A percentile compares a stretch with the other conserved stretches of the same genome.
Conservation (phyloP, 2,888 invertebrate genomes). For the Sphaerophoria rueppellii region DNA sequence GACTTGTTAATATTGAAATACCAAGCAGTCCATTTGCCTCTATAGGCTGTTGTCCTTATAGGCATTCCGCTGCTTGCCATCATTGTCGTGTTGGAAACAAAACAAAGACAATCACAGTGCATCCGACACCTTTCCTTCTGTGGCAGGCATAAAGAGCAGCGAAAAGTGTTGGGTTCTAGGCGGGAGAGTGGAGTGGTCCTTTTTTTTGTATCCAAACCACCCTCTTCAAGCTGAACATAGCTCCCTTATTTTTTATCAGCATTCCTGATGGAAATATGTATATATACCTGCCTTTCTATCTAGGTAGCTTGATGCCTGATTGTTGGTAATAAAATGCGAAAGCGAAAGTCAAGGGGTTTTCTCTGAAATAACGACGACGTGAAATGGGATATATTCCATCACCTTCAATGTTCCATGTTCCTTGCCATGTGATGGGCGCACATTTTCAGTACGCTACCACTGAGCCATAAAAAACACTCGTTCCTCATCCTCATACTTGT, state of each 20-base stretch:
- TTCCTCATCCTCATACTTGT: constrained; percentile 14
- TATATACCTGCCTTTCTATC: not conserved
- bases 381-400: constrained; percentile 25
- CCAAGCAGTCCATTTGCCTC: constrained; percentile 25
- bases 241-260: constrained; percentile 18
- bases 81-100: constrained; percentile 12
- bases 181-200: constrained; percentile 42
- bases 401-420: constrained; percentile 58
- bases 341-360: constrained; percentile 61
- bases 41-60: constrained; percentile 29
- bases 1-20: constrained; percentile 2
- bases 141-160: constrained; percentile 9
- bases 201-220: constrained; percentile 8
- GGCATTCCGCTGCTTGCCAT: constrained; percentile 6
- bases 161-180: constrained; percentile 41
- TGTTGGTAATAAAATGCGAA: constrained; percentile 54
- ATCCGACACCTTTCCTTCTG: constrained; percentile 47
- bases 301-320: constrained; percentile 5
- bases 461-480: constrained; percentile 26
- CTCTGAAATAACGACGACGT: constrained; percentile 20
- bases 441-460: not conserved
- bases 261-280: not conserved
- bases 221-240: not conserved
- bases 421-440: not conserved
- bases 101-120: constrained; percentile 45